A percentile compares a stretch with the other conserved stretches of the same genome.
Evolutionary conservation across 2,888 invertebrate species (phyloP).

Genomic region (Drosophila prostipennis): DNA sequence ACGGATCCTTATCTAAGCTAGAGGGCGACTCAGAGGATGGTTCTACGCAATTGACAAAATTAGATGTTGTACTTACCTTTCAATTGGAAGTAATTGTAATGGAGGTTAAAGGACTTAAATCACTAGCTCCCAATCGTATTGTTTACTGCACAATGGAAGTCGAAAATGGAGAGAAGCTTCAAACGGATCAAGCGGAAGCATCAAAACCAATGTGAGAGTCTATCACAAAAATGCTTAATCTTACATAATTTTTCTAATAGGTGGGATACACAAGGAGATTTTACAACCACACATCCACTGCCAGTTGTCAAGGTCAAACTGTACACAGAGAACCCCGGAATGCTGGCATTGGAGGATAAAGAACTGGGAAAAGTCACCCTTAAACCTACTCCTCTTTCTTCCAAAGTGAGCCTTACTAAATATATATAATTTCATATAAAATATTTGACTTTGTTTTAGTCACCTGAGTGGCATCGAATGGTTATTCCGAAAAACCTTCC

Average conservation of each 20-base stretch:
- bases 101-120: constrained; percentile 99
- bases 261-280: constrained; percentile 99
- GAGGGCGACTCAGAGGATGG: constrained; percentile 98
- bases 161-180: constrained; percentile 98
- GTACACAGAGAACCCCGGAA: constrained; percentile 98
- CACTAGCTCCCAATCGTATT: constrained; percentile 97
- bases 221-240: background rate
- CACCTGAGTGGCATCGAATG: constrained; percentile 99
- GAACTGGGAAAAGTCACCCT: constrained; percentile 97
- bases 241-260: constrained; percentile 84
- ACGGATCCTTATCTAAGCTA: constrained; percentile 95
- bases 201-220: constrained; percentile 95
- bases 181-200: constrained; percentile 99
- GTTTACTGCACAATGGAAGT: constrained; percentile 99
- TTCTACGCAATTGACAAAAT: constrained; percentile 97
- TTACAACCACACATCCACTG: constrained; percentile 98
- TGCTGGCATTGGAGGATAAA: constrained; percentile 99
- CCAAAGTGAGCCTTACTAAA: constrained; percentile 87
- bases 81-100: constrained; percentile 99
- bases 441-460: constrained; percentile 84
- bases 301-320: constrained; percentile 99
- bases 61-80: constrained; percentile 98
- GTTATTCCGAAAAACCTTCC: constrained; percentile 96
- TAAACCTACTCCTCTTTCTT: constrained; percentile 93
- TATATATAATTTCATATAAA: background rate